phyloP scores from a whole-genome alignment of 1,140 invertebrate genomes.

The Drosophila bocki region DNA sequence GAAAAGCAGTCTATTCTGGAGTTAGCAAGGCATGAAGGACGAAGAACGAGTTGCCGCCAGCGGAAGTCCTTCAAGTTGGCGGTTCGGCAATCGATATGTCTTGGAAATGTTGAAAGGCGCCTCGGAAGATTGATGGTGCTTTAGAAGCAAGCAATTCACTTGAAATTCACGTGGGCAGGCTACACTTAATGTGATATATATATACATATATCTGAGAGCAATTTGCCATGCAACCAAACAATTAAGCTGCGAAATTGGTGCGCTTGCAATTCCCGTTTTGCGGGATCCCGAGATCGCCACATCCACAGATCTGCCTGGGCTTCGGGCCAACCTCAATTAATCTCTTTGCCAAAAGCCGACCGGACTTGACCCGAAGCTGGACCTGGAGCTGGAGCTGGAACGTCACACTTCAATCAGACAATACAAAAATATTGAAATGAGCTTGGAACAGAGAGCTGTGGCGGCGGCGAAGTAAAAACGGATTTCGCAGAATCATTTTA shows the following conservation, averaged over 20 bases:
- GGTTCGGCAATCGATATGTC: constrained; percentile 34
- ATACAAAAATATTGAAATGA: constrained; percentile 80
- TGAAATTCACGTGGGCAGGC: constrained; percentile 27
- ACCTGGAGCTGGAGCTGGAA: constrained; percentile 48
- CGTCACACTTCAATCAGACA: constrained; percentile 81
- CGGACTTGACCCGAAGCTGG: constrained; percentile 30
- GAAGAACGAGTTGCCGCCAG: constrained; percentile 7
- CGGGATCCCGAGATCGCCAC: constrained; percentile 11
- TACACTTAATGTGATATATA: constrained; percentile 12
- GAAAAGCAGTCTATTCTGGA: background rate
- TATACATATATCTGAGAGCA: constrained; percentile 13
- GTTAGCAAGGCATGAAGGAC: constrained; percentile 3
- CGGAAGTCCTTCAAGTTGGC: constrained; percentile 43
- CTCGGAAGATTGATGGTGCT: constrained; percentile 47
- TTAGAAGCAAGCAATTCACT: constrained; percentile 26
- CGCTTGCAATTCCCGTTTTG: constrained; percentile 58
- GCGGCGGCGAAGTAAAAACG: constrained; percentile 59
- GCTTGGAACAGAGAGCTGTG: constrained; percentile 13
- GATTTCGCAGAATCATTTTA: constrained; percentile 82
- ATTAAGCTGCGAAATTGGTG: constrained; percentile 66
- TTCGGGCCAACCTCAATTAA: constrained; percentile 65
- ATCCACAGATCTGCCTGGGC: constrained; percentile 1
- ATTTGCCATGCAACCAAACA: constrained; percentile 65
- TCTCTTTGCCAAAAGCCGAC: constrained; percentile 74
- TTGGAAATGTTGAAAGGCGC: constrained; percentile 42